Percentiles rank a stretch among this genome's conserved stretches.
Conservation (phyloP, 2,888 invertebrate species). For the Zaprionus lineosus region DNA sequence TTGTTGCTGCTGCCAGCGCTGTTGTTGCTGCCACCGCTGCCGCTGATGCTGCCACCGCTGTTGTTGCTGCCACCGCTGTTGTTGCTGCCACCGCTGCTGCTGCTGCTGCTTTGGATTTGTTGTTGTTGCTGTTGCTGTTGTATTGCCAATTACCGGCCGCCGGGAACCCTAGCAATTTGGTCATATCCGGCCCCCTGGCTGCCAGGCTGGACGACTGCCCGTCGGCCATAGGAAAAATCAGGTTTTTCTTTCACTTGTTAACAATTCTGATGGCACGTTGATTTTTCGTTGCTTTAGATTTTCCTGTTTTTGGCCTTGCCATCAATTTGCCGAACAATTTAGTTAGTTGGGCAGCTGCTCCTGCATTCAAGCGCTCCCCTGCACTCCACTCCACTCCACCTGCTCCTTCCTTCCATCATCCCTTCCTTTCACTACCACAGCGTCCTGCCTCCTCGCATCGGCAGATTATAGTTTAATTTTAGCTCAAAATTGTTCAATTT, state of each 20-base stretch:
- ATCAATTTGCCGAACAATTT: constrained; percentile 46
- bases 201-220: constrained; percentile 25
- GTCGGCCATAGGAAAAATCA: constrained; percentile 63
- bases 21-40: constrained; percentile 40
- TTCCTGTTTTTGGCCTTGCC: constrained; percentile 56
- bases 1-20: constrained; percentile 41
- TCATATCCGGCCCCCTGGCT: constrained; percentile 81
- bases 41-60: constrained; percentile 3
- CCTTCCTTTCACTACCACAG: too few species aligned
- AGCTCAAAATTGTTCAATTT: constrained; percentile 50
- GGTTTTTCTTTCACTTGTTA: constrained; percentile 70
- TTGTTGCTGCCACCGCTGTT: constrained; percentile 40
- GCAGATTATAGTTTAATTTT: constrained; percentile 39
- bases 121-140: constrained; percentile 29
- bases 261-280: constrained; percentile 46
- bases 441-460: too few species aligned
- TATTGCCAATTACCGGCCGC: constrained; percentile 79
- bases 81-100: constrained; percentile 33
- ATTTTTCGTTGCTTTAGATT: constrained; percentile 64
- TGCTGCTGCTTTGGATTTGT: too few species aligned
- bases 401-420: too few species aligned
- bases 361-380: too few species aligned
- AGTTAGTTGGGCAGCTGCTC: constrained; percentile 17
- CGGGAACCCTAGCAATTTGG: constrained; percentile 81
- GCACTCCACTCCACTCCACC: too few species aligned